Evolutionary conservation across 2,888 invertebrate species (phyloP).

Genomic region (Oscheius sp.): DNA sequence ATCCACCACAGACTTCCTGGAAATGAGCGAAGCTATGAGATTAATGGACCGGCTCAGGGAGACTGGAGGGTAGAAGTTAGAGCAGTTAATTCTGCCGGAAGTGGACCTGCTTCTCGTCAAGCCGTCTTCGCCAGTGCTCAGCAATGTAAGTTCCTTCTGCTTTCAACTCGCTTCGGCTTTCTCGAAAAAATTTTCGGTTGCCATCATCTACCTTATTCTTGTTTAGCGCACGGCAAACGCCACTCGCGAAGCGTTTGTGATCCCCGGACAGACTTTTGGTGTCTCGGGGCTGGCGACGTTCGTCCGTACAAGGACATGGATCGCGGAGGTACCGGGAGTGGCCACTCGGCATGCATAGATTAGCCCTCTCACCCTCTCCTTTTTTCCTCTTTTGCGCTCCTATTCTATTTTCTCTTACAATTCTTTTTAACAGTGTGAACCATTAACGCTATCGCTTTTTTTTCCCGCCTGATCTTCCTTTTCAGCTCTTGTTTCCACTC

Average conservation of each 20-base stretch:
- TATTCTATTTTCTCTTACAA: not conserved
- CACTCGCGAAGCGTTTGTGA: constrained; percentile 64
- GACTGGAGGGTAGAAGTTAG: constrained; percentile 48
- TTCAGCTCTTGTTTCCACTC: constrained; percentile 68
- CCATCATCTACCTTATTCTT: not conserved
- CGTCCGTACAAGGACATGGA: constrained; percentile 28
- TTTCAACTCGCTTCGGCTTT: not conserved
- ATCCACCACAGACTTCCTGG: constrained; percentile 45
- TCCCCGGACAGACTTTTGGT: constrained; percentile 69
- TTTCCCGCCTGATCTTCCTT: not conserved
- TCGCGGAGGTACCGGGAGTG: constrained; percentile 27
- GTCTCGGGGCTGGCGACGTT: constrained; percentile 43
- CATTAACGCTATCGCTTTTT: not conserved
- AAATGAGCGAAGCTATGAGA: constrained; percentile 55
- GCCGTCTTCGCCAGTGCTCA: constrained; percentile 45
- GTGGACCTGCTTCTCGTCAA: constrained; percentile 62
- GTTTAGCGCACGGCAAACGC: constrained; percentile 39
- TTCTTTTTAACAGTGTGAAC: constrained; percentile 22
- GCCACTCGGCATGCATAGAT: not conserved
- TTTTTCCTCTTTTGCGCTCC: constrained; percentile 16
- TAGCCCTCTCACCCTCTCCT: constrained; percentile 19
- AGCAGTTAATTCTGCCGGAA: constrained; percentile 61
- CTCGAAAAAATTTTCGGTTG: constrained; percentile 1
- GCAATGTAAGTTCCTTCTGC: constrained; percentile 43
- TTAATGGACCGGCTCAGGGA: constrained; percentile 42